These are phyloP conservation scores for Apostichopus leukothele DNA, from an alignment of 53 echinoderm and acorn worm genomes.

Conservation along the genomic window DNA sequence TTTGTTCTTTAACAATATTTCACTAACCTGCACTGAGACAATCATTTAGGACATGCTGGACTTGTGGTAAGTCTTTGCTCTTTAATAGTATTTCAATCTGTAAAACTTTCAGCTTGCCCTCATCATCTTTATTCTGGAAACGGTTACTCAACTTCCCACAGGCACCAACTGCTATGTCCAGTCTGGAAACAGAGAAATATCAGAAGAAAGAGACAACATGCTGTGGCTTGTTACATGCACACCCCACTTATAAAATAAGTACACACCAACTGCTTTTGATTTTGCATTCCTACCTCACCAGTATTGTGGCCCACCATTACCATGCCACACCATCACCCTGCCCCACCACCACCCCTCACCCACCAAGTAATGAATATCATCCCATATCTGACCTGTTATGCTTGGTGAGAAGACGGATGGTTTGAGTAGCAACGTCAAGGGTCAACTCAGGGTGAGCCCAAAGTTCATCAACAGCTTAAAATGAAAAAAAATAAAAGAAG, in stretches of 20 bases:
- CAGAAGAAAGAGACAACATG: neutral
- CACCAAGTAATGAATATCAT: neutral
- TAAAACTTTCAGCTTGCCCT: constrained; percentile 67
- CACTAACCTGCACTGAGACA: constrained; percentile 37
- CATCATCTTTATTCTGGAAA: constrained; percentile 53
- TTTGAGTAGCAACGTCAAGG: constrained; percentile 72
- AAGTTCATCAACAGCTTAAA: constrained; percentile 79
- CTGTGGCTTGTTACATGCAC: too few species aligned
- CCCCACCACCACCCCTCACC: neutral
- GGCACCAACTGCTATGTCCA: constrained; percentile 54
- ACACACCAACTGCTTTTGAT: too few species aligned
- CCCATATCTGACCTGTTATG: constrained; percentile 67
- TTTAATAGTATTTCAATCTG: constrained; percentile 75
- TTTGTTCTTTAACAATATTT: too few species aligned
- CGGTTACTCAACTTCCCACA: constrained; percentile 60
- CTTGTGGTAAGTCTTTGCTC: constrained; percentile 60
- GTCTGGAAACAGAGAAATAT: constrained; percentile 46
- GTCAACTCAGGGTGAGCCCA: constrained; percentile 65
- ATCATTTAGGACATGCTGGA: constrained; percentile 63
- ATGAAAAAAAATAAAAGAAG: constrained; percentile 1
- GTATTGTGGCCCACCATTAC: too few species aligned
- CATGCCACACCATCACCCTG: neutral
- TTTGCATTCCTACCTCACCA: too few species aligned
- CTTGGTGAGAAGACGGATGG: constrained; percentile 68
- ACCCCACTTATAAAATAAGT: too few species aligned